Conservation (phyloP, 1,140 invertebrate genomes). For the Pogonomyrmex californicus region DNA sequence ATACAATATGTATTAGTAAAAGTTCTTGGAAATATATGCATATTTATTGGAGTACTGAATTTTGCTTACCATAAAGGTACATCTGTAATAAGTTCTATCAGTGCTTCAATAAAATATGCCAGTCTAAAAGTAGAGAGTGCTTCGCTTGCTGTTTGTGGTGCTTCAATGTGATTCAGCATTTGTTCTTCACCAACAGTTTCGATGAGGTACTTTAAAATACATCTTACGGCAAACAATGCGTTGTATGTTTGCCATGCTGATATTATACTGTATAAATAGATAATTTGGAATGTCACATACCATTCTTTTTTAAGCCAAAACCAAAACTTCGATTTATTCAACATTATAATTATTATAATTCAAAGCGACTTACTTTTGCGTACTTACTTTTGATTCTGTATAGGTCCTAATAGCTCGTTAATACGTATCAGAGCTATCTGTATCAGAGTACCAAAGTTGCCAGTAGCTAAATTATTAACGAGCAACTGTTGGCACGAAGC, state of each 20-base stretch:
- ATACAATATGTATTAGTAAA: neutral
- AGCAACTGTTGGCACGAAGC: slow-evolving; percentile 91
- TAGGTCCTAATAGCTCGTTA: slow-evolving; percentile 92
- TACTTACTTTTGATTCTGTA: slow-evolving; percentile 94
- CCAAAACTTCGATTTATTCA: neutral
- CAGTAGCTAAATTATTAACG: slow-evolving; percentile 93
- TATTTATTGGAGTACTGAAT: neutral
- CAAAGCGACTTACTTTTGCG: neutral
- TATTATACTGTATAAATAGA: slow-evolving; percentile 91
- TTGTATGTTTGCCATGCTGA: slow-evolving; percentile 98
- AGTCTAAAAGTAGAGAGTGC: slow-evolving; percentile 79
- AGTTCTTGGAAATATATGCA: neutral
- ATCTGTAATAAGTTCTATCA: slow-evolving; percentile 93
- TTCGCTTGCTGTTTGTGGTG: slow-evolving; percentile 83
- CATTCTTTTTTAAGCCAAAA: neutral
- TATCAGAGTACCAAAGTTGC: slow-evolving; percentile 95
- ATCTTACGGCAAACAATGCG: slow-evolving; percentile 96
- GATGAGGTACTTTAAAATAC: slow-evolving; percentile 95
- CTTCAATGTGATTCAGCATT: slow-evolving; percentile 91
- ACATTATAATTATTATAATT: neutral
- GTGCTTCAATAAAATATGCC: slow-evolving; percentile 90
- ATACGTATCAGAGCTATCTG: slow-evolving; percentile 94
- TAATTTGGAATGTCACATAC: neutral
- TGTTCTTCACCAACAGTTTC: slow-evolving; percentile 93
- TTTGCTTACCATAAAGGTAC: slow-evolving; percentile 90